phyloP scores from a whole-genome alignment of 2,113 vertebrate species.

The Euleptes europaea region DNA sequence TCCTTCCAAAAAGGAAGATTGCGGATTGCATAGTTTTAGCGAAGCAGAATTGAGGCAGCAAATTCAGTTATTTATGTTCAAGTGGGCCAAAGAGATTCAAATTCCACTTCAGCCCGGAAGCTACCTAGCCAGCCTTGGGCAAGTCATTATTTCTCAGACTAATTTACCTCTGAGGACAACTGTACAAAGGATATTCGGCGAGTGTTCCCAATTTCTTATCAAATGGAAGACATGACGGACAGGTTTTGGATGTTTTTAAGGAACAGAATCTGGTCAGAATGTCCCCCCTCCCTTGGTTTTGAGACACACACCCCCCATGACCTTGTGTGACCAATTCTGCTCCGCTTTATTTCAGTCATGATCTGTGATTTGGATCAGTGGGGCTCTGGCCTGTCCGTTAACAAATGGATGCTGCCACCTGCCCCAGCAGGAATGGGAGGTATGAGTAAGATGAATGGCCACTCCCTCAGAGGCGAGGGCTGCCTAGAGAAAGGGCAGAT shows the following conservation, averaged over 20 bases:
- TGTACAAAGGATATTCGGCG: too few relatives aligned
- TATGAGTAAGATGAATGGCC: neutral
- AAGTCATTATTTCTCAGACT: too few relatives aligned
- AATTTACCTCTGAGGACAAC: too few relatives aligned
- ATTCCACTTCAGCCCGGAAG: neutral
- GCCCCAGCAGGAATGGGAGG: neutral
- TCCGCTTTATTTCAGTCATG: neutral
- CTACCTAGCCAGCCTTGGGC: too few relatives aligned
- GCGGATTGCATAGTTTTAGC: too few relatives aligned
- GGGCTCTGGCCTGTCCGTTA: neutral
- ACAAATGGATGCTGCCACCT: neutral
- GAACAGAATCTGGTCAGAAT: too few relatives aligned
- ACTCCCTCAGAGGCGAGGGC: neutral
- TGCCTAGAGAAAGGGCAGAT: neutral
- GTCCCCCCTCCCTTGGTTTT: neutral
- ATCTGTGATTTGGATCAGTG: neutral
- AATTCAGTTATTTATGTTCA: neutral
- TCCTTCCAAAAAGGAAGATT: neutral
- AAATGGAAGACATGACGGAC: neutral
- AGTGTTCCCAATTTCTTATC: neutral
- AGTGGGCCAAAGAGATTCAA: neutral
- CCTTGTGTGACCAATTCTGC: neutral
- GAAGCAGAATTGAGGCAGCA: neutral
- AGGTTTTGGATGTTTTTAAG: neutral
- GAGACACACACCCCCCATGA: neutral